Base-by-base conservation (phyloP, 2,113 vertebrate species). In the Otus sunia region DNA sequence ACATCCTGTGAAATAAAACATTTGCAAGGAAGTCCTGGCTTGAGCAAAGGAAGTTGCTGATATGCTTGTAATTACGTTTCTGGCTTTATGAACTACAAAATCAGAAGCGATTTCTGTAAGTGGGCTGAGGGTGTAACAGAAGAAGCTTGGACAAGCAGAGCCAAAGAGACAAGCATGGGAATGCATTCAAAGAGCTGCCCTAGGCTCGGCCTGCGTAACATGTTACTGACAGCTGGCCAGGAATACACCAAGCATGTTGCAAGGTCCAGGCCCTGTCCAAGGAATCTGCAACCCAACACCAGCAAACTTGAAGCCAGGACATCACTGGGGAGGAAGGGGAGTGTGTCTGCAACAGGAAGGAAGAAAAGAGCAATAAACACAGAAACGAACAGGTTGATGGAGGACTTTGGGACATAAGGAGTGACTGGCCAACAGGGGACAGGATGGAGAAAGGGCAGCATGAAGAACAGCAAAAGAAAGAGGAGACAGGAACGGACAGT, bases 251-350 rank as follows among this genome's bases (percentile, higher is more conserved):
- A 43, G 43, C 72, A 39, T 0, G 0, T 79, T 49, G 60, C 80
- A 43, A 79, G 60, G 66, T 32, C 56, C 73, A 8, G 41, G 68
- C 34, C 36, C 62, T 23, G 32, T 64, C 86, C 60, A 25, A 90
- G 87, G 66, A 85, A 95, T 91, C 77, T 90, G 90, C 84, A 95
- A 96, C 66, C 49, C n/a, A 88, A 69, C 66, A 79, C 96, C 1
- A 0, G 60, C 74, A 76, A 36, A 55, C 55, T 39, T 0, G 0
- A 50, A 79, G 43, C 43, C 74, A 91, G 66, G 69, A 82, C 69
- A 72, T 49, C 63, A n/a, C 30, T 1, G 1, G 59, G 68, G 72
- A 84, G 79, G 43, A 94, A 56, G 49, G 55, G 67, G 27, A 92
- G 53, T 11, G 43, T 43, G n/a, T 47, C 60, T 80, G 80, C 52